A percentile compares a stretch with the other conserved stretches of the same genome.
Evolutionary conservation across 1,140 invertebrate genomes (phyloP).

Genomic region (Drosophila seguyi): DNA sequence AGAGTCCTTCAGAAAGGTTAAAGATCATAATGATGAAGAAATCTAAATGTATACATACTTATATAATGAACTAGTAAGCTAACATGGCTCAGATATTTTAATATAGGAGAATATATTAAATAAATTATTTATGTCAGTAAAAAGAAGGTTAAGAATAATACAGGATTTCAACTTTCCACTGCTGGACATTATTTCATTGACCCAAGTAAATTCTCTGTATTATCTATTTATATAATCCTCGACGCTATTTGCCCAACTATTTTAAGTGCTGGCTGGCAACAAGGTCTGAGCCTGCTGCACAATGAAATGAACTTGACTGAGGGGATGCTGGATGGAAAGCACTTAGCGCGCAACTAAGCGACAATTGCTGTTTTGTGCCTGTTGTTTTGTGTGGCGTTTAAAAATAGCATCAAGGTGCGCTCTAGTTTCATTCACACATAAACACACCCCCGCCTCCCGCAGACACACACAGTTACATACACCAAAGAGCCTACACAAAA

Average conservation of each 20-base stretch:
- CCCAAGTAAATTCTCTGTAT: conserved; percentile 11
- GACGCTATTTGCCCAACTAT: conserved; percentile 61
- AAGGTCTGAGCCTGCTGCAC: conserved; percentile 25
- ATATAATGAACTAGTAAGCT: neutral
- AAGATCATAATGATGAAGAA: neutral
- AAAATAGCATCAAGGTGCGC: conserved; percentile 80
- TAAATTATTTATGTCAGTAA: too few relatives aligned
- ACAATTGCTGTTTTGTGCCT: conserved; percentile 57
- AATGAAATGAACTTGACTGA: conserved; percentile 55
- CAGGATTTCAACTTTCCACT: too few relatives aligned
- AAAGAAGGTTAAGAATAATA: too few relatives aligned
- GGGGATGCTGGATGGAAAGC: conserved; percentile 65
- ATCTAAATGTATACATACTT: neutral
- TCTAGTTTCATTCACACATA: conserved; percentile 63
- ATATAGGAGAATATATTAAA: too few relatives aligned
- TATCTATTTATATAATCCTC: conserved; percentile 73
- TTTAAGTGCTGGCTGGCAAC: conserved; percentile 60
- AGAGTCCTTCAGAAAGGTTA: neutral
- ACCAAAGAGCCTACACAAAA: conserved; percentile 50
- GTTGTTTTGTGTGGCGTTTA: conserved; percentile 59
- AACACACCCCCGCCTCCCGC: conserved; percentile 1
- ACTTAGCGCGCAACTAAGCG: conserved; percentile 73
- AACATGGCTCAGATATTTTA: neutral
- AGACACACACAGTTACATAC: conserved; percentile 13
- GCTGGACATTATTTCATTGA: neutral